Evolutionary conservation across 2,888 invertebrate species (phyloP), one percentile per base, ranked within the genome.

Genomic region (Heliconius aoede): DNA sequence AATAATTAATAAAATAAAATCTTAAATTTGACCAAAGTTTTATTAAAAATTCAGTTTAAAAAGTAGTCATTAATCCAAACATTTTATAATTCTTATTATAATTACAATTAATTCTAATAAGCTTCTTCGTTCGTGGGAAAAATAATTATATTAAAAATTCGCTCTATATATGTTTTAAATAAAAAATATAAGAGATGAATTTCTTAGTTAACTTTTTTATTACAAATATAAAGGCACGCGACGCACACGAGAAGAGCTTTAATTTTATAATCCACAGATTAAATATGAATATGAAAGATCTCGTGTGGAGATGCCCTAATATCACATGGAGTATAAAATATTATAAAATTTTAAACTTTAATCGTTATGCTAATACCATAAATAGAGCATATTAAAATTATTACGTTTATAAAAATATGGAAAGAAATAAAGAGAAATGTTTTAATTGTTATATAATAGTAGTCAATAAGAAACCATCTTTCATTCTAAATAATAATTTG

Each of bases 101-200:
- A 51, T 13, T 15, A 30, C 24, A 40, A 46, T 32, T 13, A 55
- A 28, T 24, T 55, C 55, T 30, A 40, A 32, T 32, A 64, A 65
- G 46, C 28, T 36, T 60, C 30, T 73, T 76, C 73, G 61, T 73
- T 73, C 51, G 62, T 28, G 68, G 21, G 36, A 8, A 62, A 61
- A 36, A 62, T n/a, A 65, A 18, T 15, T 5, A 67, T 4, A 36
- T 18, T 51, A 68, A 18, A 68, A 64, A 65, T 74, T 36, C 58
- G 7, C 71, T 73, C 79, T 67, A 11, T 68, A 78, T 65, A 58
- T 64, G 72, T 75, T 78, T 80, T 58, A 5, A 26, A 30, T 40
- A 1, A 73, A 79, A 80, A 79, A 64, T 68, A 61, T 68, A 67
- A 62, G 79, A 79, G 55, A 74, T 18, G 73, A 46, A 71, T 76